phyloP scores from a whole-genome alignment of 2,888 invertebrate species.

The Saturnia pavonia region DNA sequence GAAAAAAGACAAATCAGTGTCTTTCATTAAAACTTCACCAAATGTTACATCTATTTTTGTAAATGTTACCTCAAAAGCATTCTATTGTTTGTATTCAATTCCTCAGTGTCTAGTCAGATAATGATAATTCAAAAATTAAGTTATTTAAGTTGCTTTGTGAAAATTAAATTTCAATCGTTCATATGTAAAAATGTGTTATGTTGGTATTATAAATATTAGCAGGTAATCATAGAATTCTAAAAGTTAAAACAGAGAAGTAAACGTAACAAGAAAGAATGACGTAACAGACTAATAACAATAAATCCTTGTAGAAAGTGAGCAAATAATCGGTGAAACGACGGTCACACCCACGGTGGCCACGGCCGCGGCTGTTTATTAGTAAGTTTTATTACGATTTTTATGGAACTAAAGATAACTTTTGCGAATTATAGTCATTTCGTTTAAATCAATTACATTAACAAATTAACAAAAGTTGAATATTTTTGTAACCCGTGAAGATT shows the following conservation, averaged over 20 bases:
- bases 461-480: neutral
- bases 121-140: no score
- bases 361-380: neutral
- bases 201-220: neutral
- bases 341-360: conserved; percentile 9
- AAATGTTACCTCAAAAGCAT: no score
- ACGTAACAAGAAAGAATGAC: neutral
- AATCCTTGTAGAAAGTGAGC: conserved; percentile 14
- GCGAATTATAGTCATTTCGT: neutral
- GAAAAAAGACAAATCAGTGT: neutral
- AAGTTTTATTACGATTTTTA: neutral
- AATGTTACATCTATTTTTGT: no score
- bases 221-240: neutral
- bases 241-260: neutral
- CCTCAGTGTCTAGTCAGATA: no score
- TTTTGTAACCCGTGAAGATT: neutral
- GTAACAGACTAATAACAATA: neutral
- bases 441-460: neutral
- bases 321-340: conserved; percentile 6
- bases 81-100: no score
- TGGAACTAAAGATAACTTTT: neutral
- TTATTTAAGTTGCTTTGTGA: no score
- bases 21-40: no score
- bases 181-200: no score
- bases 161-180: no score